Conservation (phyloP, 1,140 invertebrate species). For the Hylaeus anthracinus region DNA sequence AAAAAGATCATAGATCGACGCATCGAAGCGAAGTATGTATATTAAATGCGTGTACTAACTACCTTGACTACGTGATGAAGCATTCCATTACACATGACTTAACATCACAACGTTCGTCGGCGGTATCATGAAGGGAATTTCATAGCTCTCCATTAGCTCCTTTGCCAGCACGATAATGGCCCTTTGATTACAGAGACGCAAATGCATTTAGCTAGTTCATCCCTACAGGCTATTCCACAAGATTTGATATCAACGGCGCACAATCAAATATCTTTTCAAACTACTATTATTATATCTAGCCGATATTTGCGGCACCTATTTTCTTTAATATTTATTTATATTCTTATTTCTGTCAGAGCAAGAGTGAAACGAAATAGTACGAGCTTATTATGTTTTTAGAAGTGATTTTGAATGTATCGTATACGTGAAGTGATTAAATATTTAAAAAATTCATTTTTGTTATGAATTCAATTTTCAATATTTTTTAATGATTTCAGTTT, state of each 20-base stretch:
- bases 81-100: slow-evolving; percentile 78
- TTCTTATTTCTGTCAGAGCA: too few relatives aligned
- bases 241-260: background rate
- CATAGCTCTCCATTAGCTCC: slow-evolving; percentile 59
- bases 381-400: too few relatives aligned
- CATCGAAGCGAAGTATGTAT: slow-evolving; percentile 67
- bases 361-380: too few relatives aligned
- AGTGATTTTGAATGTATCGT: too few relatives aligned
- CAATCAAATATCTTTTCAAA: background rate
- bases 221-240: slow-evolving; percentile 10
- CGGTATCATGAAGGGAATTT: slow-evolving; percentile 57
- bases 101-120: slow-evolving; percentile 66
- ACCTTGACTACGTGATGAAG: slow-evolving; percentile 73
- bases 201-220: slow-evolving; percentile 35
- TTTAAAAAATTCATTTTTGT: too few relatives aligned
- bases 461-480: too few relatives aligned
- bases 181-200: slow-evolving; percentile 52
- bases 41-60: slow-evolving; percentile 78
- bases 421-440: too few relatives aligned
- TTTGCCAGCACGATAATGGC: slow-evolving; percentile 51
- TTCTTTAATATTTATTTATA: background rate
- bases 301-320: background rate
- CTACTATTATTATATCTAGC: background rate
- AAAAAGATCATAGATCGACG: slow-evolving; percentile 15
- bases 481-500: too few relatives aligned